Conservation (phyloP, 2,113 vertebrate genomes). For the Cisticola juncidis region DNA sequence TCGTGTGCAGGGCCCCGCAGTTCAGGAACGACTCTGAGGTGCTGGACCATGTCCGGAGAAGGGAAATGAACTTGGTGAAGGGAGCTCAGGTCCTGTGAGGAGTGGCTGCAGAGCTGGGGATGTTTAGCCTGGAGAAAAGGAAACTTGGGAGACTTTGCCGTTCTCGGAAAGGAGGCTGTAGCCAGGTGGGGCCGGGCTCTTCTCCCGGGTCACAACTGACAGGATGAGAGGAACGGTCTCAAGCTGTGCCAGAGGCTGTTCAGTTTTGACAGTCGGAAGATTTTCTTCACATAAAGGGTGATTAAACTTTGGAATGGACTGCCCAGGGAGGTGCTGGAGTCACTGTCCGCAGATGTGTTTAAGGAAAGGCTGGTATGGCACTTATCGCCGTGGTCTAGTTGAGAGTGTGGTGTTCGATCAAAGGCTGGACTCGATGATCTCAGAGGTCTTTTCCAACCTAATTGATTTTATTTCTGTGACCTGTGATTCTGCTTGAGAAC, state of each 20-base stretch:
- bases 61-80: too few species aligned
- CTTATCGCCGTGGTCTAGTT: neutral
- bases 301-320: neutral
- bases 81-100: neutral
- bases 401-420: neutral
- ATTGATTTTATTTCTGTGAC: neutral
- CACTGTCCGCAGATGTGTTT: neutral
- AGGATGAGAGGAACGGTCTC: neutral
- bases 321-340: too few species aligned
- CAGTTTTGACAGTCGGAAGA: neutral
- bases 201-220: neutral
- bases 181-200: neutral
- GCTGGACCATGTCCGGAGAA: neutral
- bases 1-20: rapidly evolving
- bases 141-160: rapidly evolving
- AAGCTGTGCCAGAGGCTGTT: neutral
- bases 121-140: neutral
- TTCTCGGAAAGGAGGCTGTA: too few species aligned
- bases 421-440: neutral
- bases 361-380: neutral
- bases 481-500: neutral
- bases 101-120: too few species aligned
- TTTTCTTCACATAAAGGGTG: neutral
- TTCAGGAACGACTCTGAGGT: neutral
- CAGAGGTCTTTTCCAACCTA: neutral